These are phyloP conservation scores for Laspeyria flexula DNA, from an alignment of 2,888 invertebrate species.

Conservation along the genomic window DNA sequence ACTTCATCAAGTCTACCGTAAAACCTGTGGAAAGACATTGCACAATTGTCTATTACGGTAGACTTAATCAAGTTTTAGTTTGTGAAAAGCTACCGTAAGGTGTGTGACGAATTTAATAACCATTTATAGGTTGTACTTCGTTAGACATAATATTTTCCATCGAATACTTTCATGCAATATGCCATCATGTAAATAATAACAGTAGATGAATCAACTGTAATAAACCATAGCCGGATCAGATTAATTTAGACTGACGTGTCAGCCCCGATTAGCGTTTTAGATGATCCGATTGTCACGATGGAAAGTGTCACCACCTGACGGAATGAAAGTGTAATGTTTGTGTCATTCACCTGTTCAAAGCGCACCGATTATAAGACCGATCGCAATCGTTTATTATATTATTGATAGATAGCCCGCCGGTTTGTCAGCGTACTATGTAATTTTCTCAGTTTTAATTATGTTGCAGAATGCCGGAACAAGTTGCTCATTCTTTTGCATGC, in stretches of 20 bases:
- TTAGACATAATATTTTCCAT: background rate
- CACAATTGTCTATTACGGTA: no score
- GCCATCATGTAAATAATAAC: conserved; percentile 13
- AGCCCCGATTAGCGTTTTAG: no score
- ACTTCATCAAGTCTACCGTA: no score
- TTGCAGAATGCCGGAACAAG: conserved; percentile 29
- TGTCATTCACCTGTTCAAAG: conserved; percentile 67
- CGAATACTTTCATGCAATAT: background rate
- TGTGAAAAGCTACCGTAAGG: no score
- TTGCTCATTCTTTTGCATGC: conserved; percentile 9
- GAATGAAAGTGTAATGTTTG: conserved; percentile 72
- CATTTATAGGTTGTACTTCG: no score
- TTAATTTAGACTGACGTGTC: conserved; percentile 29
- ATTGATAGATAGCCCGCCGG: conserved; percentile 39
- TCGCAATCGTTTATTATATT: conserved; percentile 32
- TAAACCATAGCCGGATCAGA: conserved; percentile 17
- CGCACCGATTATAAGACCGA: conserved; percentile 44
- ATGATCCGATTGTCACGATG: conserved; percentile 46
- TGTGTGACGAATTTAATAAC: no score
- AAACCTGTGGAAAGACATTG: no score
- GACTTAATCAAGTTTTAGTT: no score
- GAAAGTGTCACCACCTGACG: conserved; percentile 74
- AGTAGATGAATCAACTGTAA: background rate
- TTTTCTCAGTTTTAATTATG: conserved; percentile 39
- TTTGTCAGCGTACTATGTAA: conserved; percentile 32